Base-by-base conservation (phyloP, 1,140 invertebrate genomes). In the Lucilia sericata region DNA sequence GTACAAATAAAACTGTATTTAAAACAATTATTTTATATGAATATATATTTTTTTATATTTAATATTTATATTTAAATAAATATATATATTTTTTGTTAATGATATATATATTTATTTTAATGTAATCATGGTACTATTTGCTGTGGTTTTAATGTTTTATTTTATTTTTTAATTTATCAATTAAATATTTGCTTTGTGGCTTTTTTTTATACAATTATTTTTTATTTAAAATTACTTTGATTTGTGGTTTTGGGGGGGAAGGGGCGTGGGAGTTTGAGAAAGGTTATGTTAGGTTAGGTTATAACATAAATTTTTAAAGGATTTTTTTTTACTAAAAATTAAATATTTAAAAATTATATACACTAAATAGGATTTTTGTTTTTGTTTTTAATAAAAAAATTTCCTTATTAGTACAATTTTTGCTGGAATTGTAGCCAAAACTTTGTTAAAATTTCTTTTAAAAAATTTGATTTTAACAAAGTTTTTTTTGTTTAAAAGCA, bases 111-210 rank as follows among this genome's bases (percentile, higher is more conserved):
- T 36, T 19, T 78, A 47, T 80, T 13, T 80, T 30, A 30, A 49
- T 80, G 42, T 80, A 80, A 17, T 74, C 34, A 83, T 78, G 51
- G 51, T 82, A 60, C 60, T 82, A 60, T 70, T 82, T 55, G 76
- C n/a, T 78, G 34, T 78, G 34, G 34, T 82, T 65, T n/a, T 17
- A 60, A 25, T 82, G 17, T 82, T 82, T 60, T 65, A 36, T 3
- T 51, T 80, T 80, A 42, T 34, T 12, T 78, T 49, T 36, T 42
- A 49, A 13, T 75, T 34, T 34, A 42, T 75, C 3, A 30, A 30
- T 30, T 30, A 30, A 30, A 30, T 30, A 30, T 30, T 30, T 30
- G 42, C 47, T 76, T 36, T 17, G 17, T 76, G 42, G 30, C 13
- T 47, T 78, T 76, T 76, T 14, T 36, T 76, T 36, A n/a, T n/a